Evolutionary conservation across 2,113 vertebrate species (phyloP).

Genomic region (Macroglossus sobrinus): DNA sequence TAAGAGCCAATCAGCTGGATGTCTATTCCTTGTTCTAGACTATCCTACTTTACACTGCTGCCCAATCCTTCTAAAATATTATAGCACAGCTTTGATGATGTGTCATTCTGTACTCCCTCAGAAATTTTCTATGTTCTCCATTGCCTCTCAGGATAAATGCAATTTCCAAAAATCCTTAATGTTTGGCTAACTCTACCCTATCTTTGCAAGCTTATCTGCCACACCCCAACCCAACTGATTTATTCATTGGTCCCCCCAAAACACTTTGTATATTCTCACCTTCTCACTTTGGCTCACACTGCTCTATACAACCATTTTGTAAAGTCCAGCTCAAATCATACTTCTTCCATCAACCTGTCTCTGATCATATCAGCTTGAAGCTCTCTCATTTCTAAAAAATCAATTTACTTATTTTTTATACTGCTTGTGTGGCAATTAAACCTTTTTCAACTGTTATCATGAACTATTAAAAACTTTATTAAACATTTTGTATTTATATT

Average conservation of each 20-base stretch:
- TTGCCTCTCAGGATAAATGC: background rate
- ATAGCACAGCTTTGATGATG: background rate
- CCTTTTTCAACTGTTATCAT: background rate
- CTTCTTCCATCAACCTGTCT: background rate
- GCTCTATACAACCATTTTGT: background rate
- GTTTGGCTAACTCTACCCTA: background rate
- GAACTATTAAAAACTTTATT: slow-evolving; percentile 13
- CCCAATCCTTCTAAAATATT: background rate
- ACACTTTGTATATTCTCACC: background rate
- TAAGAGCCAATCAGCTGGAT: background rate
- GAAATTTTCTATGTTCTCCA: background rate
- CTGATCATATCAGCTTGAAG: background rate
- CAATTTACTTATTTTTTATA: background rate
- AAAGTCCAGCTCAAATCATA: background rate
- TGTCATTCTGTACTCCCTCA: background rate
- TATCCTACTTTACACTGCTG: background rate
- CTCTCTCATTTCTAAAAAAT: background rate
- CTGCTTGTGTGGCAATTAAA: background rate
- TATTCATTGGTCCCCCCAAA: background rate
- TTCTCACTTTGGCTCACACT: background rate
- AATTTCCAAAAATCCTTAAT: background rate
- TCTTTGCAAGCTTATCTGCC: background rate
- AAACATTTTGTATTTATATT: slow-evolving; percentile 17
- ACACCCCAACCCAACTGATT: background rate
- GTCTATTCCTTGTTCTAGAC: background rate